Percentiles rank a stretch among this genome's conserved stretches.
These are phyloP conservation scores for Mugil cephalus DNA, from an alignment of 2,113 vertebrate species.

Conservation along the genomic window DNA sequence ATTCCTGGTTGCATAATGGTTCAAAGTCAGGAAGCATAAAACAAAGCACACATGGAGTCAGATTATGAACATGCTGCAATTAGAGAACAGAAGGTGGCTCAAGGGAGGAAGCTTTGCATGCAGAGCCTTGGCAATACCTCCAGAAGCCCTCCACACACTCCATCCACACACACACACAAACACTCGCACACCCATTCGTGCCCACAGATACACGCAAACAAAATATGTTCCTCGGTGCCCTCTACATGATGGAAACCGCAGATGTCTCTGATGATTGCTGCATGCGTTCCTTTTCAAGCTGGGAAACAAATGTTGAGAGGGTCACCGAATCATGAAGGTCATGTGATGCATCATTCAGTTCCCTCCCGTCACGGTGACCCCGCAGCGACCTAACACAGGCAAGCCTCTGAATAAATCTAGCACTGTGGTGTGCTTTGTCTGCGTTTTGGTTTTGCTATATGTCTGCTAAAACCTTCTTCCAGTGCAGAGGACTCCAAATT, in stretches of 20 bases:
- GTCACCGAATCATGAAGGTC: slow-evolving; percentile 66
- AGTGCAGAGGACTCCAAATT: neutral
- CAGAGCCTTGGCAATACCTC: slow-evolving; percentile 45
- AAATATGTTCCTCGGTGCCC: slow-evolving; percentile 33
- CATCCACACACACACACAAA: slow-evolving; percentile 2
- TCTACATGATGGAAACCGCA: slow-evolving; percentile 38
- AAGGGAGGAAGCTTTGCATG: slow-evolving; percentile 45
- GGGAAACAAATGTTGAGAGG: slow-evolving; percentile 57
- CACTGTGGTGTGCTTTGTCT: neutral
- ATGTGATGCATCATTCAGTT: slow-evolving; percentile 44
- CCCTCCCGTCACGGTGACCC: slow-evolving; percentile 26
- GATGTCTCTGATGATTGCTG: slow-evolving; percentile 45
- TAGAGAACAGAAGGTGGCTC: slow-evolving; percentile 63
- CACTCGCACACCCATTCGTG: neutral
- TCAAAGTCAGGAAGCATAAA: slow-evolving; percentile 8
- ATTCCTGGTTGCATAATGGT: slow-evolving; percentile 11
- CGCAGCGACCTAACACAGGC: neutral
- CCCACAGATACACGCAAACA: slow-evolving; percentile 18
- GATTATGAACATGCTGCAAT: slow-evolving; percentile 41
- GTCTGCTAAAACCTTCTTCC: too few species aligned
- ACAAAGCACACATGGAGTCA: slow-evolving; percentile 16
- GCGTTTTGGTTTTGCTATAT: too few species aligned
- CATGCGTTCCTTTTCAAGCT: slow-evolving; percentile 54
- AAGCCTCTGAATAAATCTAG: neutral
- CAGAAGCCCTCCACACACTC: neutral